Conservation (phyloP, 2,797 vertebrate species). For the Muraenolepis orangiensis region DNA sequence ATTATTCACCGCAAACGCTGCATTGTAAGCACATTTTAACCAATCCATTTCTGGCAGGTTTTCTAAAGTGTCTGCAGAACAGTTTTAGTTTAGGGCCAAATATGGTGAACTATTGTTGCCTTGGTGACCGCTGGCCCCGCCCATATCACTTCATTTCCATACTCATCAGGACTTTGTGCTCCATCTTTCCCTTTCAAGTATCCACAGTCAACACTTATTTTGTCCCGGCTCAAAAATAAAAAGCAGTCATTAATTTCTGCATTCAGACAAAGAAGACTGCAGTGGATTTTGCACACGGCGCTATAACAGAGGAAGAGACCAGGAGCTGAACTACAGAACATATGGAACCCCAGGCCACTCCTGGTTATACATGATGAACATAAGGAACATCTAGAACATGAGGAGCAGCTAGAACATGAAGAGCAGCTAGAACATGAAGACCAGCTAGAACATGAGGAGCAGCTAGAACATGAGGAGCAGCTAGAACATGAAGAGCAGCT, state of each 20-base stretch:
- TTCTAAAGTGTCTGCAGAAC: neutral
- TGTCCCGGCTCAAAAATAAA: neutral
- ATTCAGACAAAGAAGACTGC: neutral
- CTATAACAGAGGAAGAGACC: neutral
- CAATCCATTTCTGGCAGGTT: neutral
- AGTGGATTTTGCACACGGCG: neutral
- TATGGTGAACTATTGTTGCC: neutral
- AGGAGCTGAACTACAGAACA: neutral
- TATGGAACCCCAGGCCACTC: neutral
- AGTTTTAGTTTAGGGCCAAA: neutral
- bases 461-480: neutral
- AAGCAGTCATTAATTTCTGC: neutral
- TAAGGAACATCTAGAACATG: neutral
- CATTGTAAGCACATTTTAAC: neutral
- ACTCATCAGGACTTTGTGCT: slow-evolving; percentile 16
- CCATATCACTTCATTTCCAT: neutral
- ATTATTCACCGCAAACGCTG: slow-evolving; percentile 10
- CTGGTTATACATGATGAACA: neutral
- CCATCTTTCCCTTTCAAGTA: neutral
- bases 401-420: too few species aligned
- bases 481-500: neutral
- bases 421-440: too few species aligned
- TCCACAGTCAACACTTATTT: neutral
- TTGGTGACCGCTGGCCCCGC: neutral
- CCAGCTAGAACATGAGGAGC: too few species aligned